A percentile compares a stretch with the other conserved stretches of the same genome.
Conservation (phyloP, 2,888 invertebrate genomes). For the Platerodrilus igneus region DNA sequence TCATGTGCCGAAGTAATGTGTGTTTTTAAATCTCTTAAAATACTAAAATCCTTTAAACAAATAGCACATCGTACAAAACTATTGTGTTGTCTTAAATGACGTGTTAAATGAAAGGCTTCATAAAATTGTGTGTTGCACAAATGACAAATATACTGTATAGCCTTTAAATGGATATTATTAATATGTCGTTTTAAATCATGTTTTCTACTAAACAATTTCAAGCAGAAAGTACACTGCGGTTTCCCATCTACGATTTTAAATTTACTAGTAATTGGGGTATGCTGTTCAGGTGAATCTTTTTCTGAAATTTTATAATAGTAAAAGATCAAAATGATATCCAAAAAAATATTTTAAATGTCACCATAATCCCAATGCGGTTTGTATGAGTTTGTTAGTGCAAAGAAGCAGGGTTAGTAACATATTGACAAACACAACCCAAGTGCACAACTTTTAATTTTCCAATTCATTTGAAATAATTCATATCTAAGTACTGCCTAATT, state of each 20-base stretch:
- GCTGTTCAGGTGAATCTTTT: too few relatives aligned
- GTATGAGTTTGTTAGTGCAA: too few relatives aligned
- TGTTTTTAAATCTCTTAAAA: slow-evolving; percentile 21
- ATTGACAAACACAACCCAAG: too few relatives aligned
- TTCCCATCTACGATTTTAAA: slow-evolving; percentile 21
- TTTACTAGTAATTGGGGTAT: slow-evolving; percentile 6
- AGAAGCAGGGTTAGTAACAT: too few relatives aligned
- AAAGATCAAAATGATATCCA: too few relatives aligned
- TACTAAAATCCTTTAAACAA: slow-evolving; percentile 24
- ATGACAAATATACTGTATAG: slow-evolving; percentile 27
- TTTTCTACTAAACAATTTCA: slow-evolving; percentile 21
- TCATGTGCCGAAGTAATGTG: slow-evolving; percentile 22
- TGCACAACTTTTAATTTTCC: too few relatives aligned
- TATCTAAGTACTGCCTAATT: too few relatives aligned
- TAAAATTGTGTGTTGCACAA: slow-evolving; percentile 26
- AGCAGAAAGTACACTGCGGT: slow-evolving; percentile 25
- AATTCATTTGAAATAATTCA: too few relatives aligned
- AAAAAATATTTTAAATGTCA: too few relatives aligned
- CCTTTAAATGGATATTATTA: slow-evolving; percentile 26
- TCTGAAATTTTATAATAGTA: too few relatives aligned
- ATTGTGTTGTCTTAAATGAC: slow-evolving; percentile 26
- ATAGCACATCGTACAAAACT: slow-evolving; percentile 22
- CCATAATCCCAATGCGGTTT: too few relatives aligned
- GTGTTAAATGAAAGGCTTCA: slow-evolving; percentile 24
- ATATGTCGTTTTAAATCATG: slow-evolving; percentile 27